Evolutionary conservation across 2,113 vertebrate genomes (phyloP), one percentile per base, ranked within the genome.

Genomic region (Myotis davidii): DNA sequence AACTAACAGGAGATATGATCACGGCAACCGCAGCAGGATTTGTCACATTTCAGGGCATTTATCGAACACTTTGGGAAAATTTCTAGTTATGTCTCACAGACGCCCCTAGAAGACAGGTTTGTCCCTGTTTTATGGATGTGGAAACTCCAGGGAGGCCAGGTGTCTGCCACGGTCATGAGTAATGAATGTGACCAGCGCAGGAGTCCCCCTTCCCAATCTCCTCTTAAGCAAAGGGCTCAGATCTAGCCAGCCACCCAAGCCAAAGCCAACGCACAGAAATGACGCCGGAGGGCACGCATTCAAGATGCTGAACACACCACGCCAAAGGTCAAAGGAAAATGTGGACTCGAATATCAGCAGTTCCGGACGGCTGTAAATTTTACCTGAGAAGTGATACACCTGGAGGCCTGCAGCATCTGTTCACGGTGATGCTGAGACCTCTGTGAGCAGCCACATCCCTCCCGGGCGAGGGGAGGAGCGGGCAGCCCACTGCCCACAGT

Each of bases 401-500:
- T 10, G 3, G 32, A 50, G 23, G 4, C 50, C 14, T 25, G 4
- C 1, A 10, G 32, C 54, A 10, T 17, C 42, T 5, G 18, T 6
- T 34, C 18, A 18, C 5, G 42, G 76, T 5, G 18, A 27, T 1
- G 29, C 50, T 2, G 16, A 23, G 20, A 10, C 3, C 2, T 2
- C 0, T 50, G 1, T 88, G 77, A 48, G n/a, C 25, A 20, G 42
- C 21, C 4, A 27, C 0, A 5, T 29, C 39, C 39, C 32, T 32
- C 27, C 7, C 0, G 2, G 6, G 23, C 18, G 69, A 29, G 1
- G 0, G 27, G 32, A 27, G 23, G 5, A 2, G 20, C 27, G 0
- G 6, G 20, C 16, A 21, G 34, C 39, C 29, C 27, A 9, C 9
- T n/a, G 65, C 52, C 59, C 2, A 3, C 4, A 20, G 45, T 4